phyloP scores from a whole-genome alignment of 2,888 invertebrate genomes.

The Torymus texanus region DNA sequence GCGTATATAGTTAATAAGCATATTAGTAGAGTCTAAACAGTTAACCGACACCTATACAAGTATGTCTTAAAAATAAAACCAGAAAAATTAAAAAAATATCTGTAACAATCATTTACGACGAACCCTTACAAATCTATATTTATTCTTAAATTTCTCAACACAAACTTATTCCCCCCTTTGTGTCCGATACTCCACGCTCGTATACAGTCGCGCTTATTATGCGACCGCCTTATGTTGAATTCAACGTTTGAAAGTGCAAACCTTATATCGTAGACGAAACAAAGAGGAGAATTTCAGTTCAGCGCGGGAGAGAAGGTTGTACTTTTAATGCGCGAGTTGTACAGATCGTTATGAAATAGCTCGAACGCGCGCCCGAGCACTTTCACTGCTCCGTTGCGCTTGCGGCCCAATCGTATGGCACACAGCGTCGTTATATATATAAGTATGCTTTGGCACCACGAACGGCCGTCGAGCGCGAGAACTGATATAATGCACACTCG shows the following conservation, averaged over 20 bases:
- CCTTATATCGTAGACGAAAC: not conserved
- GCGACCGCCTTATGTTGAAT: not conserved
- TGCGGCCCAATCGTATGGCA: not conserved
- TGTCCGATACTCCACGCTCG: no score
- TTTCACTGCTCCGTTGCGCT: conserved; percentile 35
- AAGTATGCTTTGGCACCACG: not conserved
- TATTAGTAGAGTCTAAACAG: no score
- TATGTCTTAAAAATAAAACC: no score
- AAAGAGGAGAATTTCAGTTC: not conserved
- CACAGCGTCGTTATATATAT: no score
- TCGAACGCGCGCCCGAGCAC: conserved; percentile 1
- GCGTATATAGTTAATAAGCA: no score
- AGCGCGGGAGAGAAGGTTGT: conserved; percentile 13
- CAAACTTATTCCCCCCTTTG: no score
- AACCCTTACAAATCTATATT: no score
- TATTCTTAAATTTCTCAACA: no score
- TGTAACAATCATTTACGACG: no score
- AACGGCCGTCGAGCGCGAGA: not conserved
- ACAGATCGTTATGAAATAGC: conserved; percentile 46
- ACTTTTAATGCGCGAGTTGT: not conserved
- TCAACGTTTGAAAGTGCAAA: no score
- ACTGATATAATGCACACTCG: not conserved
- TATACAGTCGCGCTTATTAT: not conserved
- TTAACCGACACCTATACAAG: no score
- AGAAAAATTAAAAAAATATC: no score